These are phyloP conservation scores for Heteromyza rotundicornis DNA, from an alignment of 2,888 invertebrate genomes.

Conservation along the genomic window DNA sequence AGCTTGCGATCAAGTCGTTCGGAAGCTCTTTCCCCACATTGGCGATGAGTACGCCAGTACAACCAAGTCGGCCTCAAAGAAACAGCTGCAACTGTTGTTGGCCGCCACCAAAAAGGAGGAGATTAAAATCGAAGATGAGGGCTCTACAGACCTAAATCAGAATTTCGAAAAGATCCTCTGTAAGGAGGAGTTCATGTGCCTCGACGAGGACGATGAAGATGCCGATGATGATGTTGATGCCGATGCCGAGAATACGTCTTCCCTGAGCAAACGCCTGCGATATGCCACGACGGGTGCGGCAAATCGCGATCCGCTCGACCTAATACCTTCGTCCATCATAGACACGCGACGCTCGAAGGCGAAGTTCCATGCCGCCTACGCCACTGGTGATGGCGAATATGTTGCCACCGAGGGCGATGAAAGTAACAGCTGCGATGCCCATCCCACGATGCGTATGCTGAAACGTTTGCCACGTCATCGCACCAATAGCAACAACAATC, in stretches of 20 bases:
- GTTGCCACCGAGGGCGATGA: slow-evolving; percentile 25
- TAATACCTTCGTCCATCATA: slow-evolving; percentile 51
- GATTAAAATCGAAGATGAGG: slow-evolving; percentile 42
- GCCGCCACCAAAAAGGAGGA: slow-evolving; percentile 55
- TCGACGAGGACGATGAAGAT: slow-evolving; percentile 56
- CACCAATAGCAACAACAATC: slow-evolving; percentile 33
- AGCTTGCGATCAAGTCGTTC: slow-evolving; percentile 56
- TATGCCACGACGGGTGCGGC: slow-evolving; percentile 16
- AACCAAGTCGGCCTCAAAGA: slow-evolving; percentile 42
- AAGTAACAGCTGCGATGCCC: slow-evolving; percentile 32
- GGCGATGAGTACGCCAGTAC: slow-evolving; percentile 36
- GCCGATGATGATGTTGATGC: slow-evolving; percentile 38
- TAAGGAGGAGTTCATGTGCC: slow-evolving; percentile 60
- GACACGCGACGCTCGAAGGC: slow-evolving; percentile 43
- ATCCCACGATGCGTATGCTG: not conserved
- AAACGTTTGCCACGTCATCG: slow-evolving; percentile 34
- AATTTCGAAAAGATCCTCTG: slow-evolving; percentile 62
- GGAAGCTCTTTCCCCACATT: slow-evolving; percentile 50
- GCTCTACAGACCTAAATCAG: slow-evolving; percentile 59
- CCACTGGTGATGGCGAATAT: slow-evolving; percentile 26
- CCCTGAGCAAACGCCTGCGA: slow-evolving; percentile 40
- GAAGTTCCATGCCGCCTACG: slow-evolving; percentile 43
- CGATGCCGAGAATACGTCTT: slow-evolving; percentile 46
- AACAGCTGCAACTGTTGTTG: slow-evolving; percentile 46
- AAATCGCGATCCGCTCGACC: slow-evolving; percentile 51